Base-by-base conservation (phyloP, 2,113 vertebrate genomes). In the Chaetops frenatus region DNA sequence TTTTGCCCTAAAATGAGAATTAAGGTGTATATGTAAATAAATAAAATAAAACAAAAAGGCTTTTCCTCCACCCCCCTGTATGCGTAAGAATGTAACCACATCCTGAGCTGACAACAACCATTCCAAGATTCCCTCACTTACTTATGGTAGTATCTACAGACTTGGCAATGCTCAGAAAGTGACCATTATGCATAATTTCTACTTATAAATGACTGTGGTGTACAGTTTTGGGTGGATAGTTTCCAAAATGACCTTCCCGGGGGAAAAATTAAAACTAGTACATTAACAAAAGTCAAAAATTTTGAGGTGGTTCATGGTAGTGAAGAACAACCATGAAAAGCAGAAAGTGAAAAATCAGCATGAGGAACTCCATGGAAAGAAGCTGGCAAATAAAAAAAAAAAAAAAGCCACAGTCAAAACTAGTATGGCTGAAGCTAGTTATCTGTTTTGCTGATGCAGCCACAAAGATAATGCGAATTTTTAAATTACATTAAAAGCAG, bases 1-100 rank as follows among this genome's bases (percentile, higher is more conserved):
- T 98, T 98, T 96, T 98, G 98, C 95, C 99, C 99, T 99, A 96
- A 96, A 97, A 98, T 90, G 85, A 87, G 96, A 97, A 95, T 96
- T 90, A 96, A 50, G 69, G 88, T 53, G 80, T 89, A 88, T 90
- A 92, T 64, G 64, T 92, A 80, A 94, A 97, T 92, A 92, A 94
- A 81, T 50, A 51, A 88, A 92, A 67, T n/a, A 40, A 80, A 83
- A 51, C 36, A 14, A 64, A 73, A 47, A 38, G 61, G 27, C 22
- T 85, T 94, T 89, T 81, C 33, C 51, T 81, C 48, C 60, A 90
- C 82, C 67, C 72, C 51, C 76, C 56, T 51, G 25, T 73, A 67
- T 13, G 57, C 8, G 2, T 47, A 71, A 71, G 54, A 78, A 86
- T 35, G 29, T 25, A 82, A 71, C 9, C 28, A 60, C 38, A 86